Evolutionary conservation across 2,888 invertebrate genomes (phyloP).

Genomic region (Melieria picta): DNA sequence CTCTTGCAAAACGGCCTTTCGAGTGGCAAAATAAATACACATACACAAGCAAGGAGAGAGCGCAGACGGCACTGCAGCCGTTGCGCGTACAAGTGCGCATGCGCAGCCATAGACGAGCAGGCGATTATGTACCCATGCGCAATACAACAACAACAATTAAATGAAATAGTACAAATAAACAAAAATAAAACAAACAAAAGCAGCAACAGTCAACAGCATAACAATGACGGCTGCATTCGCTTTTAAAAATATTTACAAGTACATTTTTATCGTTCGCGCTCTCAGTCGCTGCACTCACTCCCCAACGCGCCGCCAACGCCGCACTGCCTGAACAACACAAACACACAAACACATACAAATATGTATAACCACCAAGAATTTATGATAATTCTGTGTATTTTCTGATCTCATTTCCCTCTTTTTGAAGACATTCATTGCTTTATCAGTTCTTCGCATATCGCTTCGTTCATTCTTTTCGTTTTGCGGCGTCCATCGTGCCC

Average conservation of each 20-base stretch:
- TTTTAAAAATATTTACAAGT: no score
- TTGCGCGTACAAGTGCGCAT: constrained; percentile 15
- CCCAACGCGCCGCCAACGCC: neutral
- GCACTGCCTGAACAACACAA: neutral
- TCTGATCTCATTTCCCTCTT: constrained; percentile 2
- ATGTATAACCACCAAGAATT: constrained; percentile 13
- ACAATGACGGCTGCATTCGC: no score
- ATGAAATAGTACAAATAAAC: neutral
- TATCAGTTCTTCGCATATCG: no score
- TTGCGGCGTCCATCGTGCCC: no score
- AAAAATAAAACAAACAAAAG: constrained; percentile 4
- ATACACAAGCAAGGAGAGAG: no score
- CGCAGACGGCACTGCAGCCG: no score
- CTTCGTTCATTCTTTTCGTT: neutral
- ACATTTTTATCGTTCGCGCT: no score
- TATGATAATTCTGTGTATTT: constrained; percentile 17
- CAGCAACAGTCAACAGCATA: constrained; percentile 25
- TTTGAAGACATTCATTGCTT: no score
- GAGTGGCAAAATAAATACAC: no score
- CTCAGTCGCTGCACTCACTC: no score
- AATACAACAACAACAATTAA: constrained; percentile 7
- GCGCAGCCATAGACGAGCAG: constrained; percentile 14
- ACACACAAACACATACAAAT: neutral
- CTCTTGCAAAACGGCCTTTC: no score
- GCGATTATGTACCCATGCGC: constrained; percentile 7